Evolutionary conservation across 1,140 invertebrate genomes (phyloP).

Genomic region (Pogonomyrmex barbatus): DNA sequence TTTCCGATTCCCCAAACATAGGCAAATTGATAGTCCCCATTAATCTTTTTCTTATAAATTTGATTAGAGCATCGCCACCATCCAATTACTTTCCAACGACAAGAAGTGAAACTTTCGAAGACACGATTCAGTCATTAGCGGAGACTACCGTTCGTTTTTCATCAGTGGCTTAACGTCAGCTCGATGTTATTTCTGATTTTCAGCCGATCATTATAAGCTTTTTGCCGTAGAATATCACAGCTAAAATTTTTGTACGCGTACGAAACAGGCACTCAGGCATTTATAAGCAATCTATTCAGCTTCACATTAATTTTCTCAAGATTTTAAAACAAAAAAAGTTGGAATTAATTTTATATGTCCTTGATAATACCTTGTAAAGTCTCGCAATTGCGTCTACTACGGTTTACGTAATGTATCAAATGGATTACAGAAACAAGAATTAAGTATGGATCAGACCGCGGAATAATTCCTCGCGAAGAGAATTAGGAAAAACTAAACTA

Average conservation of each 20-base stretch:
- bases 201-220: background rate
- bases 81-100: conserved; percentile 4
- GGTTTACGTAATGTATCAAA: background rate
- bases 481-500: conserved; percentile 23
- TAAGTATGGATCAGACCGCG: background rate
- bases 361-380: background rate
- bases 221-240: background rate
- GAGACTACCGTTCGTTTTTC: conserved; percentile 11
- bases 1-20: conserved; percentile 4
- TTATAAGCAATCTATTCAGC: background rate
- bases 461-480: conserved; percentile 16
- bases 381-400: background rate
- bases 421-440: background rate
- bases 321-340: background rate
- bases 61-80: background rate
- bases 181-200: background rate
- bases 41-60: conserved; percentile 41
- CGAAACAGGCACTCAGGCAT: background rate
- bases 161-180: background rate
- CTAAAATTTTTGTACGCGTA: background rate
- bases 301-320: background rate
- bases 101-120: conserved; percentile 50
- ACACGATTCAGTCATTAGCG: conserved; percentile 54
- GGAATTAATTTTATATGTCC: background rate
- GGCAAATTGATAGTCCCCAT: conserved; percentile 45